phyloP scores from a whole-genome alignment of 2,797 vertebrate genomes.

The Falco rusticolus region DNA sequence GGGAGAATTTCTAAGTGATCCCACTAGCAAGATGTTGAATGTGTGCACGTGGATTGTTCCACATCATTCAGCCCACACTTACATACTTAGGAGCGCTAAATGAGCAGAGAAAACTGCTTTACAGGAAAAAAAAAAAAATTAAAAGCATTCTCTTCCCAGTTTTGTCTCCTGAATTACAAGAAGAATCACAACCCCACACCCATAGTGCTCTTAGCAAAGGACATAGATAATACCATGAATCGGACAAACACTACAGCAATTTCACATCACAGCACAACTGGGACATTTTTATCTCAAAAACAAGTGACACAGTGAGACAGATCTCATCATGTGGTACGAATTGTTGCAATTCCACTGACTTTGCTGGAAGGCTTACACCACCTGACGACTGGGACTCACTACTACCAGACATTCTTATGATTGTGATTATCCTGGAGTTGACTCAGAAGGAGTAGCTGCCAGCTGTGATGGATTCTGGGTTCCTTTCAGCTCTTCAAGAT shows the following conservation, averaged over 20 bases:
- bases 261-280: neutral
- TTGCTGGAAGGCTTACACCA: neutral
- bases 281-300: neutral
- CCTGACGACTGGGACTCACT: neutral
- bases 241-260: neutral
- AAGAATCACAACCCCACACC: neutral
- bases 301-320: neutral
- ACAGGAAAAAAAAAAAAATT: fast-evolving
- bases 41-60: fast-evolving
- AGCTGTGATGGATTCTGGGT: neutral
- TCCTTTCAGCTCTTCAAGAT: neutral
- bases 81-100: neutral
- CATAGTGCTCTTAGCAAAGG: neutral
- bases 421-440: neutral
- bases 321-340: neutral
- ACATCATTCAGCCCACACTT: neutral
- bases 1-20: neutral
- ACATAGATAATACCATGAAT: neutral
- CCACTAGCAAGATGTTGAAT: neutral
- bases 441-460: neutral
- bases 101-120: neutral
- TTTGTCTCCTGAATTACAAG: neutral
- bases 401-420: neutral
- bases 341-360: neutral
- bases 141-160: neutral